Evolutionary conservation across 2,113 vertebrate genomes (phyloP), one percentile per base, ranked within the genome.

Genomic region (Tiliqua scincoides): DNA sequence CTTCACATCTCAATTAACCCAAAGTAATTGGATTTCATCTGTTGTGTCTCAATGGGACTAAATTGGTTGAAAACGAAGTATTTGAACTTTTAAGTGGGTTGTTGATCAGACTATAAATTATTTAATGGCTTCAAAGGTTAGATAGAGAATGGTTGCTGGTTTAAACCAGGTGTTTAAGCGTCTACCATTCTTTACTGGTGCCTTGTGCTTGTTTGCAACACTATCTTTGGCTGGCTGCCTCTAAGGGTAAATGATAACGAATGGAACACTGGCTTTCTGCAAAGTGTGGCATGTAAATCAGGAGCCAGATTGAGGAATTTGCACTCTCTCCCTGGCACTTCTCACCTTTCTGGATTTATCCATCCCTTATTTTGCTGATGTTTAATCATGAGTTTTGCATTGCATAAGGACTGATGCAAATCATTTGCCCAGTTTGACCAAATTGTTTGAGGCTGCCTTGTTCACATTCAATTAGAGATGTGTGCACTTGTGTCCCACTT

Each of bases 21-120:
- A 59, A 68, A 77, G 74, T 85, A 85, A 85, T 78, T 85, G 83
- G 35, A 85, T 85, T 78, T 77, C 32, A 76, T 65, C 73, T 84
- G 72, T 54, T 84, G 59, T 48, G 59, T 68, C 54, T 61, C 84
- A 79, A 23, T 43, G 65, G 32, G 48, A 43, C 3, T 71, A 79
- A 79, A 79, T 85, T 85, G 76, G 65, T 85, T 85, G 59, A 79
- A 85, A 79, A 78, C 48, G 70, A 78, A 79, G 76, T 71, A 79
- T 61, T 79, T 79, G 84, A 67, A 5, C 40, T 85, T n/a, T 48
- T 85, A 59, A 85, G 54, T 71, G 75, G 35, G 27, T 25, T 85
- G 84, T 85, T 71, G 84, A 71, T 61, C 54, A 61, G 63, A 61
- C 52, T 70, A 12, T 67, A 79, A 71, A 85, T 79, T n/a, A 43